phyloP scores from a whole-genome alignment of 2,888 invertebrate genomes.

The Ophion ellenae region DNA sequence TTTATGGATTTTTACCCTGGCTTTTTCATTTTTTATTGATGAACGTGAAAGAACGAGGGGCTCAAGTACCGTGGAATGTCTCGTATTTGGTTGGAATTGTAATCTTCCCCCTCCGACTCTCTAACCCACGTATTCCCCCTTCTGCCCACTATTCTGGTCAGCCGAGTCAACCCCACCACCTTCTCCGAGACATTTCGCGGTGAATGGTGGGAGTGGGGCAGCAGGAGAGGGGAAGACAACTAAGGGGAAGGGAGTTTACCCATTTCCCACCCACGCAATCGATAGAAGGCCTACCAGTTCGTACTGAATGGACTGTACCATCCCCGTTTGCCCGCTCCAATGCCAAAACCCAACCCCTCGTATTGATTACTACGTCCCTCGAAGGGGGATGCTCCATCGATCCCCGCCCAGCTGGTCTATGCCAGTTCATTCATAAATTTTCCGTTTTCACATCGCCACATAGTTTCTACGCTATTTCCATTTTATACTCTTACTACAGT shows the following conservation, averaged over 20 bases:
- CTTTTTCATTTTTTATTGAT: not conserved
- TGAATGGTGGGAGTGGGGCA: not conserved
- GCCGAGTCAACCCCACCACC: conserved; percentile 29
- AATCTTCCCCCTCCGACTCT: conserved; percentile 7
- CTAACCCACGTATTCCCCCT: conserved; percentile 6
- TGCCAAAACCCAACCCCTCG: conserved; percentile 74
- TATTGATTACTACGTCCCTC: conserved; percentile 82
- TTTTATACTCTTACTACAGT: not conserved
- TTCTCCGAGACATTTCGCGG: conserved; percentile 27
- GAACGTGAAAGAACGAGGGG: not conserved
- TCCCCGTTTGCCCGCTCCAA: conserved; percentile 73
- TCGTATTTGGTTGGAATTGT: conserved; percentile 32
- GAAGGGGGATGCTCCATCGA: conserved; percentile 80
- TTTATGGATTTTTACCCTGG: not conserved
- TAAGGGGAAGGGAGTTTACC: conserved; percentile 37
- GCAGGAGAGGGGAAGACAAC: not conserved
- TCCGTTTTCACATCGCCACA: conserved; percentile 69
- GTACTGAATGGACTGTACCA: conserved; percentile 83
- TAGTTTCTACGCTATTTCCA: conserved; percentile 15
- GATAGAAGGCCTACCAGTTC: conserved; percentile 79
- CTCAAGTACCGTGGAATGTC: conserved; percentile 1
- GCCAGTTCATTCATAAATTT: conserved; percentile 83
- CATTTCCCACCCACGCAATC: conserved; percentile 80
- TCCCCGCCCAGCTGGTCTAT: conserved; percentile 79
- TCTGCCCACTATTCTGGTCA: not conserved